Conservation (phyloP, 2,113 vertebrate species). For the Pseudois nayaur region DNA sequence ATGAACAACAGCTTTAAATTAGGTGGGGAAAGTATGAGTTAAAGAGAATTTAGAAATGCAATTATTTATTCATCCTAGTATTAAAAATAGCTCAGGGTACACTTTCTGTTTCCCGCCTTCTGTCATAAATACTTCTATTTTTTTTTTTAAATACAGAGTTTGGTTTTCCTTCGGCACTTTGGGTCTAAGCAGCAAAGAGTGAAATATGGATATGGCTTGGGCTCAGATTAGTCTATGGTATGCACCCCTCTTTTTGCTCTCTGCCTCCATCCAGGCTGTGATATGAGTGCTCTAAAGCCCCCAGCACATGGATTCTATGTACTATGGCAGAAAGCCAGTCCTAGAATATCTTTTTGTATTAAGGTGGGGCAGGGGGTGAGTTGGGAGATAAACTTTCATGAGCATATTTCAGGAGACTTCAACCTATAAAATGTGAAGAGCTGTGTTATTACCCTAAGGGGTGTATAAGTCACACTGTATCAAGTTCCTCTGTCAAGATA, state of each 20-base stretch:
- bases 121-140: not conserved
- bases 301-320: too few species aligned
- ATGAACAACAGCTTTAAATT: conserved; percentile 16
- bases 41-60: not conserved
- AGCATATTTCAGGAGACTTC: not conserved
- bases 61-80: not conserved
- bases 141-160: not conserved
- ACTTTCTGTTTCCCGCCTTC: not conserved
- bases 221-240: not conserved
- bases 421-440: not conserved
- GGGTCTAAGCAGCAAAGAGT: not conserved
- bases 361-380: not conserved
- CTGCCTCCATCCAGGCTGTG: not conserved
- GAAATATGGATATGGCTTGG: not conserved
- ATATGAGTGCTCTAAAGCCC: not conserved
- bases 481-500: not conserved
- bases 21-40: not conserved
- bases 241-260: not conserved
- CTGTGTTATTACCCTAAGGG: not conserved
- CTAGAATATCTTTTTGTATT: not conserved
- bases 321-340: not conserved
- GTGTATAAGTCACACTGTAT: not conserved
- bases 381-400: not conserved
- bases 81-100: not conserved
- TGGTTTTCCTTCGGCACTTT: not conserved